phyloP scores from a whole-genome alignment of 2,888 invertebrate species.

The Pyrrhia umbra region DNA sequence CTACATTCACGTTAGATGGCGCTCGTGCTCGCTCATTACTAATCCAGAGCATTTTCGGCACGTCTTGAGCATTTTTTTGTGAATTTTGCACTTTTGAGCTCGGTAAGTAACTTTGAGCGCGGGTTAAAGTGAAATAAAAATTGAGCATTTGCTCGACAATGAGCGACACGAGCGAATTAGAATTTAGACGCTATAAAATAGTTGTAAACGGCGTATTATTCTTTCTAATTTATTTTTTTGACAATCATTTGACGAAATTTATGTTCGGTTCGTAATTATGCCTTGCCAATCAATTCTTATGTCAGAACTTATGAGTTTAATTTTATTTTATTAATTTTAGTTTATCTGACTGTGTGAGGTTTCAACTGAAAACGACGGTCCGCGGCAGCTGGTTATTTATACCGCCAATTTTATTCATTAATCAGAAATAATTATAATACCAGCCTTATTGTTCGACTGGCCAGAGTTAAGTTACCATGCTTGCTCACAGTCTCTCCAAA shows the following conservation, averaged over 20 bases:
- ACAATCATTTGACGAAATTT: constrained; percentile 49
- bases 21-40: constrained; percentile 53
- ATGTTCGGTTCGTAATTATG: constrained; percentile 54
- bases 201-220: constrained; percentile 56
- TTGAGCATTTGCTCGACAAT: constrained; percentile 35
- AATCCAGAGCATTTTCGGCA: constrained; percentile 41
- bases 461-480: neutral
- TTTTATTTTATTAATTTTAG: constrained; percentile 62
- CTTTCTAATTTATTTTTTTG: constrained; percentile 62
- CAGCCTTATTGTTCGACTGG: too few relatives aligned
- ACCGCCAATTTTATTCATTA: neutral
- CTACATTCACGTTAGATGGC: constrained; percentile 56
- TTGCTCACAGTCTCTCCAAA: too few relatives aligned
- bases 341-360: constrained; percentile 61
- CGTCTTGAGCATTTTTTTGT: constrained; percentile 56
- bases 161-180: constrained; percentile 58
- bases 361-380: constrained; percentile 37
- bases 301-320: constrained; percentile 65
- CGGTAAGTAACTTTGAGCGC: constrained; percentile 29
- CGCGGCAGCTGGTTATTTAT: constrained; percentile 51
- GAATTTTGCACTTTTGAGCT: constrained; percentile 52
- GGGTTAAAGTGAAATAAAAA: constrained; percentile 6
- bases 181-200: constrained; percentile 65
- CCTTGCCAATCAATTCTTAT: constrained; percentile 81
- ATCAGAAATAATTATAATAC: neutral